Evolutionary conservation across 2,113 vertebrate genomes (phyloP).

Genomic region (Nymphicus hollandicus): DNA sequence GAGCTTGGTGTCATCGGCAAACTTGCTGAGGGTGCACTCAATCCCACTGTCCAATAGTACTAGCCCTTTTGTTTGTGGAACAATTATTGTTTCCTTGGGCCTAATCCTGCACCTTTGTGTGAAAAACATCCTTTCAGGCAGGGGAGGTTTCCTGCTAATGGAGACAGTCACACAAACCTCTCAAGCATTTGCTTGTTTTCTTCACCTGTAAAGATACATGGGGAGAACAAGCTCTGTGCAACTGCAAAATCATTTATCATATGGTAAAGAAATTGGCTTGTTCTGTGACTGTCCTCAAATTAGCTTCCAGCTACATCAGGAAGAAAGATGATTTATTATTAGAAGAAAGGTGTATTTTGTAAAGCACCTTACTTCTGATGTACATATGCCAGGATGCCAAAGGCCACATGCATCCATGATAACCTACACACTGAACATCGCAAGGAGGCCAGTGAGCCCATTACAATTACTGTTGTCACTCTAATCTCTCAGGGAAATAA

Average conservation of each 20-base stretch:
- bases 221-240: not conserved
- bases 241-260: not conserved
- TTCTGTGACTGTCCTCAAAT: not conserved
- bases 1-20: too few species aligned
- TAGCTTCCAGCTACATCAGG: not conserved
- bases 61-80: not conserved
- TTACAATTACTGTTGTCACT: not conserved
- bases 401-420: not conserved
- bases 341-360: not conserved
- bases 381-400: not conserved
- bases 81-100: not conserved
- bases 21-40: too few species aligned
- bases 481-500: not conserved
- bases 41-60: too few species aligned
- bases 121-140: not conserved
- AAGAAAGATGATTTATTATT: not conserved
- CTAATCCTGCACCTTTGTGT: not conserved
- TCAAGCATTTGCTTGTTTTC: not conserved
- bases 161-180: not conserved
- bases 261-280: not conserved
- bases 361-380: not conserved
- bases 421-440: not conserved
- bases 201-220: not conserved
- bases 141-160: not conserved
- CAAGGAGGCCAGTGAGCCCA: not conserved